Evolutionary conservation across 2,888 invertebrate species (phyloP), one percentile per base, ranked within the genome.

Genomic region (Philereme transversata): DNA sequence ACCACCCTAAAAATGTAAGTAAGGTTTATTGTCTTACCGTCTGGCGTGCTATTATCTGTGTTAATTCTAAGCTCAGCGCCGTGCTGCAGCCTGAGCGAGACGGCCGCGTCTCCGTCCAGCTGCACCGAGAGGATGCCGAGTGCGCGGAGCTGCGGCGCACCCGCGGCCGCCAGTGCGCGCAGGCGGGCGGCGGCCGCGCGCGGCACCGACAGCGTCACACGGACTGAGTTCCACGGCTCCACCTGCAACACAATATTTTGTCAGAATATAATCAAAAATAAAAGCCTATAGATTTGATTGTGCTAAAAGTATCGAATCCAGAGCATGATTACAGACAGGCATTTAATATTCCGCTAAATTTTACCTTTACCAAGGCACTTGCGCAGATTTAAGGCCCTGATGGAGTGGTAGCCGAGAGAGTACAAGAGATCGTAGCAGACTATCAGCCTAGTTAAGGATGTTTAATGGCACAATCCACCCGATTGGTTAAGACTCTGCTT

Each of bases 141-240:
- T 79, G 97, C 97, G 66, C 97, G 95, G 78, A 99, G 94, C 76
- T 96, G 96, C 70, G 96, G 94, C 79, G 97, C 97, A 72, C 98
- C 98, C 87, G 97, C 97, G 81, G 97, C 96, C 70, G 99, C 99
- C 84, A 99, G 93, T 89, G 97, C 97, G 77, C 98, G 95, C 81
- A 99, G 94, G 74, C 97, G 95, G 79, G 96, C 94, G 82, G 99
- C 99, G 82, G 99, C 99, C 93, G 98, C 98, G 86, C 97, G 96
- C 81, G 99, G 98, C 94, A 99, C 97, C 86, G 97, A 97, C 94
- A 99, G 96, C 93, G 98, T 99, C 88, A 99, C 98, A 91, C 98
- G 96, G 79, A 99, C 99, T 78, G 98, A 97, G 94, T 98, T 98
- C 98, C 98, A 99, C 94, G 99, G 99, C 95, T 99, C 99, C 93